Evolutionary conservation across 2,797 vertebrate species (phyloP), one percentile per base, ranked within the genome.

Genomic region (Nannoperca australis): DNA sequence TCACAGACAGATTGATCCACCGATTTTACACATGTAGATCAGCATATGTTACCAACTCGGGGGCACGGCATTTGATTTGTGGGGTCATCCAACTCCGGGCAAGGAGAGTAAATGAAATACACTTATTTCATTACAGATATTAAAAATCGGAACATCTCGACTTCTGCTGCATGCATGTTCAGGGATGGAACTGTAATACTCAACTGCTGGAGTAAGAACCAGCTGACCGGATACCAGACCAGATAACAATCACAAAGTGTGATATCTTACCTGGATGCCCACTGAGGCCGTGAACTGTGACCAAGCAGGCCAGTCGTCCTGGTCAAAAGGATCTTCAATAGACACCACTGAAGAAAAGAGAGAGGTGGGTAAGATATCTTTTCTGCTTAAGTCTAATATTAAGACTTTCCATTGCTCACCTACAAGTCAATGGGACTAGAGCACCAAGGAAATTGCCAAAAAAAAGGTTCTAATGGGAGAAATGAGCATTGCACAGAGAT

Each of bases 251-350:
- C 34, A 53, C 18, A 71, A 32, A n/a, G 47, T 70, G 24, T 61
- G 1, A 44, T 38, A 4, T 66, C 75, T 70, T 40, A 94, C 94
- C 95, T 98, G 97, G 90, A 97, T 98, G 34, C 96, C 97, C 50
- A 96, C 96, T 0, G 97, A 96, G 71, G 95, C 94, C 0, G 97
- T 97, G 86, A 98, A 96, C 91, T 96, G 96, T 32, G 96, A 93
- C 97, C 97, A 98, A 59, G 97, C 97, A 3, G 96, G 96, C 97
- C 97, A 98, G 73, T 98, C 97, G 20, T 98, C 97, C 88, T 98
- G 97, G 86, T 98, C 97, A 90, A 98, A 98, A 1, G 97, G 97
- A 85, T 98, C 97, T 91, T 98, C 97, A 63, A 98, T 97, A 69
- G 97, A 97, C 56, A 98, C 97, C 87, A 98, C 97, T 98, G 83